These are phyloP conservation scores for Junco hyemalis DNA, from an alignment of 2,113 vertebrate species.

Conservation along the genomic window DNA sequence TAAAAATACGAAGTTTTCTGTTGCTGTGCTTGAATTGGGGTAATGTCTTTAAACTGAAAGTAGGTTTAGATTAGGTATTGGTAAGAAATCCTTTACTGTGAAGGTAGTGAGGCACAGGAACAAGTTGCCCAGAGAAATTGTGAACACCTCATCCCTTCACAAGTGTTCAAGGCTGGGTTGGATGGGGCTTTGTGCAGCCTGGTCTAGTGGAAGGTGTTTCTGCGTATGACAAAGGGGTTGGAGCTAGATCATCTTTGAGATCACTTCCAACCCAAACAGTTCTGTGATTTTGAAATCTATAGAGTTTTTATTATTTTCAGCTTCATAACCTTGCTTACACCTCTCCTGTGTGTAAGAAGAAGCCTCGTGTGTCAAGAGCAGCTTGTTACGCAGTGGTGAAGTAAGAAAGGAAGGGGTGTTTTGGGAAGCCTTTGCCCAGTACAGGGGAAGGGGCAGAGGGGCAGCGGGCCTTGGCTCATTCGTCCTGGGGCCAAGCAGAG, in stretches of 20 bases:
- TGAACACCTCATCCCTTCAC: neutral
- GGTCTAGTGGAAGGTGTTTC: neutral
- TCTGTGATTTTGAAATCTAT: neutral
- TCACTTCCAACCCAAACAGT: neutral
- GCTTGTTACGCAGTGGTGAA: neutral
- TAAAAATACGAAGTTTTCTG: neutral
- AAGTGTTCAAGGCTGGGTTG: neutral
- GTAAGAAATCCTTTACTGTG: neutral
- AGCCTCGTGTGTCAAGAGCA: neutral
- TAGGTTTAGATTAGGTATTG: neutral
- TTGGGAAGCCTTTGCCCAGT: neutral
- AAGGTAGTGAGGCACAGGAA: neutral
- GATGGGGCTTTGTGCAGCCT: neutral
- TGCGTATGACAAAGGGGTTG: neutral
- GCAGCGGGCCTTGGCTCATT: fast-evolving
- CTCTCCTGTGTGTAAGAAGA: neutral
- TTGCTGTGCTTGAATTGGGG: neutral
- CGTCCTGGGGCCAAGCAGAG: fast-evolving
- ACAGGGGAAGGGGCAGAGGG: too few species aligned
- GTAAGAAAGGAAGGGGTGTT: neutral
- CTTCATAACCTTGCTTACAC: neutral
- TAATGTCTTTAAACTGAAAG: neutral
- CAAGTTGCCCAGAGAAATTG: neutral
- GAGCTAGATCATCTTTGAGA: too few species aligned
- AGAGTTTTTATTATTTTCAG: neutral